A percentile compares a stretch with the other conserved stretches of the same genome.
phyloP scores from a whole-genome alignment of 2,888 invertebrate species.

The Nomada goodeniana region DNA sequence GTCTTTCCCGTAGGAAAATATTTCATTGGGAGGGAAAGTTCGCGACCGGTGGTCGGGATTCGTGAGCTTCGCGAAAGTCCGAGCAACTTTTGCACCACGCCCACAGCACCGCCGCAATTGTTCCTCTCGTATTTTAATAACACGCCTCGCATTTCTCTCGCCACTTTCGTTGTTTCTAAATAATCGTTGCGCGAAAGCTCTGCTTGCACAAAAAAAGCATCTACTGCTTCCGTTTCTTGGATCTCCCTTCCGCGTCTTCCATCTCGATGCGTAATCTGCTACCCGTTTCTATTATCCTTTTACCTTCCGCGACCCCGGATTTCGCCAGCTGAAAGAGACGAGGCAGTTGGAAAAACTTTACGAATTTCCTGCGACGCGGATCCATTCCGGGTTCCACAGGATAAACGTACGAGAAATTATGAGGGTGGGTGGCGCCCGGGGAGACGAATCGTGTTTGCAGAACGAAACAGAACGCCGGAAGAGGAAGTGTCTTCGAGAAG shows the following conservation, averaged over 20 bases:
- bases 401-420: neutral
- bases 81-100: slow-evolving; percentile 15
- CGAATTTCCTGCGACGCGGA: slow-evolving; percentile 35
- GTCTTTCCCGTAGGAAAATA: slow-evolving; percentile 29
- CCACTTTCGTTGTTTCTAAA: neutral
- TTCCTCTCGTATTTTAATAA: slow-evolving; percentile 15
- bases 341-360: slow-evolving; percentile 29
- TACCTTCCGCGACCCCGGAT: slow-evolving; percentile 15
- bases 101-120: neutral
- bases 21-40: slow-evolving; percentile 22
- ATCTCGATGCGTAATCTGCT: neutral
- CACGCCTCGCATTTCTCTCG: neutral
- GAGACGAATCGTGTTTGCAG: neutral
- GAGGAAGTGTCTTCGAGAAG: neutral
- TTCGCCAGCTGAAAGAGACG: slow-evolving; percentile 4
- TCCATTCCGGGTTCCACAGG: slow-evolving; percentile 31
- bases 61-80: neutral
- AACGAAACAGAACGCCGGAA: slow-evolving; percentile 3
- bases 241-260: too few relatives aligned
- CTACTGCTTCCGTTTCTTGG: too few relatives aligned
- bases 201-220: too few relatives aligned
- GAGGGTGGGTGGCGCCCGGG: neutral
- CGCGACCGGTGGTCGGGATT: neutral
- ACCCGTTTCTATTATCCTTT: too few relatives aligned
- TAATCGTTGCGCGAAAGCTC: neutral